Percentiles rank a stretch among this genome's conserved stretches.
Evolutionary conservation across 2,888 invertebrate species (phyloP).

Genomic region (Mythimna pallens): DNA sequence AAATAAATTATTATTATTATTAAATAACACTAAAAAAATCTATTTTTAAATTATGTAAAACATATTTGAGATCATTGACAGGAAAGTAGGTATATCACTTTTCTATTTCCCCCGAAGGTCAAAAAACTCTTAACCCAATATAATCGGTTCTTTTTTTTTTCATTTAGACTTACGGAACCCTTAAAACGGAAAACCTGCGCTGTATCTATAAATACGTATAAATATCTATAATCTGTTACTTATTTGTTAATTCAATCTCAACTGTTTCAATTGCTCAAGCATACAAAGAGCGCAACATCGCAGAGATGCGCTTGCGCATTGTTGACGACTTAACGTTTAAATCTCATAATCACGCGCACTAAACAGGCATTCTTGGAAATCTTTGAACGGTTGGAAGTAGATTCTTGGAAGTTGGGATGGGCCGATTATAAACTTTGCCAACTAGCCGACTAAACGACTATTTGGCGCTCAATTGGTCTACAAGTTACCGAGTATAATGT

Average conservation of each 20-base stretch:
- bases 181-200: not conserved
- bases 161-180: too few relatives aligned
- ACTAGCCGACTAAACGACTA: not conserved
- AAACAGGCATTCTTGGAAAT: conserved; percentile 40
- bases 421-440: not conserved
- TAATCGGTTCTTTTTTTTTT: too few relatives aligned
- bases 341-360: conserved; percentile 51
- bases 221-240: conserved; percentile 22
- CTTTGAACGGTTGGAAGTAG: not conserved
- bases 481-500: not conserved
- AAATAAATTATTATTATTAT: too few relatives aligned
- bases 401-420: not conserved
- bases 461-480: not conserved
- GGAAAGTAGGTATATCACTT: too few relatives aligned
- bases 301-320: conserved; percentile 35
- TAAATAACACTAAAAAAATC: too few relatives aligned
- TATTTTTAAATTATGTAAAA: too few relatives aligned
- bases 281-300: conserved; percentile 33
- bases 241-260: conserved; percentile 37
- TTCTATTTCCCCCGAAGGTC: too few relatives aligned
- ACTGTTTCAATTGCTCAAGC: conserved; percentile 35
- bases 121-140: too few relatives aligned
- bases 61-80: too few relatives aligned
- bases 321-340: conserved; percentile 44
- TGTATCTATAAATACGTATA: conserved; percentile 3